Conservation (phyloP, 2,113 vertebrate species). For the Morone chrysops region DNA sequence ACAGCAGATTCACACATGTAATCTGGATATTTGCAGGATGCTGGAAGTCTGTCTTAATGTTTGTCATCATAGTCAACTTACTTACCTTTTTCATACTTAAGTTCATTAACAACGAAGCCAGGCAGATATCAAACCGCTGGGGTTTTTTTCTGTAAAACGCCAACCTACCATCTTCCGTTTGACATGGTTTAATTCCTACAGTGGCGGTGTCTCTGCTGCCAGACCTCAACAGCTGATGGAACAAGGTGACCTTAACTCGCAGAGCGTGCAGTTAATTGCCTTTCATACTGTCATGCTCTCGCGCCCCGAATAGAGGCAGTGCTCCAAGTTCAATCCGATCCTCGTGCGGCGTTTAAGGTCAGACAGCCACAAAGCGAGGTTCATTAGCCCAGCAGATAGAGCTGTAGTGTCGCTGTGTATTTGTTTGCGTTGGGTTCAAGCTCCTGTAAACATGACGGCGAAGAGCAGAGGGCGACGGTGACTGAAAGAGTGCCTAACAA, state of each 20-base stretch:
- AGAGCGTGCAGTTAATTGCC: constrained; percentile 69
- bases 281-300: constrained; percentile 44
- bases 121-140: too few species aligned
- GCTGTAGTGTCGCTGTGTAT: background rate
- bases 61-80: background rate
- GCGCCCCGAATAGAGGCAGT: constrained; percentile 53
- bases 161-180: background rate
- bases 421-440: constrained; percentile 7
- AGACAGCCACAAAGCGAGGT: constrained; percentile 36
- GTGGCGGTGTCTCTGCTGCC: constrained; percentile 43
- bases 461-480: constrained; percentile 6
- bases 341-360: constrained; percentile 58
- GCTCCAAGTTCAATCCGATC: constrained; percentile 57
- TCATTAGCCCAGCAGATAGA: constrained; percentile 39
- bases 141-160: background rate
- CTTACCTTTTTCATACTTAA: too few species aligned
- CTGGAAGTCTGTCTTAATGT: background rate
- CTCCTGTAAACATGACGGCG: constrained; percentile 28
- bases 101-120: too few species aligned
- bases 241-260: constrained; percentile 75
- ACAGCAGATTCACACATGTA: background rate
- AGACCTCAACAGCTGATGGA: constrained; percentile 50
- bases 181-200: constrained; percentile 29
- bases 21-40: background rate
- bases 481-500: background rate